Base-by-base conservation (phyloP, 2,797 vertebrate species). In the Serranus cabrilla region DNA sequence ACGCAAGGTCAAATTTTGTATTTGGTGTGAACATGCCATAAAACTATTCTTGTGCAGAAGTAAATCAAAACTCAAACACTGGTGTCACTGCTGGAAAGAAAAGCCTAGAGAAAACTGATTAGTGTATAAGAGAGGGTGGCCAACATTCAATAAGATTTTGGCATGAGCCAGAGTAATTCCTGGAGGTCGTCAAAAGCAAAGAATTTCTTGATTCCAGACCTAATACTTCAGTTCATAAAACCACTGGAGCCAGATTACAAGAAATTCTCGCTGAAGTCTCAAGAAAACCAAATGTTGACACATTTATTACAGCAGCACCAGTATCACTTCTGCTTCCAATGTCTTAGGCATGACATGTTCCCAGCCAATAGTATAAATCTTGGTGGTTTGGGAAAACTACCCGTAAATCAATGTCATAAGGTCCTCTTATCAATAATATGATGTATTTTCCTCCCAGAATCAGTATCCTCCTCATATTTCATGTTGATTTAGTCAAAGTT, bases 141-240 rank as follows among this genome's bases (percentile, higher is more conserved):
- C 20, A 39, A 34, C 46, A 20, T 34, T n/a, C 55, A 39, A 60
- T 54, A 9, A 39, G 39, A 60, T 54, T 27, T 27, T 27, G 27
- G 20, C 20, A 18, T 25, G 7, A 34, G 34, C 13, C 1, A 1
- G 25, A 23, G 23, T 31, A 16, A 46, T 6, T 62, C 6, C 27
- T 27, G 6, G 27, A 27, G 27, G n/a, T n/a, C n/a, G n/a, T n/a
- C n/a, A n/a, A n/a, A n/a, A n/a, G n/a, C 59, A 20, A 31, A 62
- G 59, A 10, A 18, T 27, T 31, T 45, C 27, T 63, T 49, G n/a
- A n/a, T 27, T 39, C 34, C 11, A 4, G 61, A 63, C 21, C 2
- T 52, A 52, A 11, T 47, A 34, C 42, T 62, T 47, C 9, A 10
- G 51, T 13, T 37, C 31, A 27, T 54, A 39, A 56, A 72, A 39